A percentile compares a stretch with the other conserved stretches of the same genome.
phyloP scores from a whole-genome alignment of 2,113 vertebrate species.

The Ptychochromis oligacanthus region DNA sequence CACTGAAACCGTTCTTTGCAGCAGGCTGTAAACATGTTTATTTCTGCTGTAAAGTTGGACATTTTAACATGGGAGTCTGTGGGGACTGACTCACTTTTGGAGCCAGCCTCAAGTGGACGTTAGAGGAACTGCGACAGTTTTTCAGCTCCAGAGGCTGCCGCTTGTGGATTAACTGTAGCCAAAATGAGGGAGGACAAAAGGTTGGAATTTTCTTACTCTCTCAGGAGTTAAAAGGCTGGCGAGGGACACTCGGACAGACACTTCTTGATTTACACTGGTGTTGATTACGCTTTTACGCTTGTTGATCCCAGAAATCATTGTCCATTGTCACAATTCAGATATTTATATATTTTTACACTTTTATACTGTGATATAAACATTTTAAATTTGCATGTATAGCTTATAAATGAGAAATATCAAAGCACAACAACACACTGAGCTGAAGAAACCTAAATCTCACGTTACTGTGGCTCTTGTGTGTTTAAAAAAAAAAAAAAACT shows the following conservation, averaged over 20 bases:
- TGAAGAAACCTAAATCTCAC: background rate
- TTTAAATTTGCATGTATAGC: background rate
- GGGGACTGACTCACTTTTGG: background rate
- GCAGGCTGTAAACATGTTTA: too few relatives aligned
- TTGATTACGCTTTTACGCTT: too few relatives aligned
- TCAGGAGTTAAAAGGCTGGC: background rate
- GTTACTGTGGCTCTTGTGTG: background rate
- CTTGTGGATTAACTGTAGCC: background rate
- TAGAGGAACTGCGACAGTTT: too few relatives aligned
- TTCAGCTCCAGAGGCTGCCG: too few relatives aligned
- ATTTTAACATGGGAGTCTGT: too few relatives aligned
- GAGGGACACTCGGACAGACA: too few relatives aligned
- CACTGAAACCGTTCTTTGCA: too few relatives aligned
- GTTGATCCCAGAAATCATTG: background rate
- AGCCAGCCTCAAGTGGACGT: too few relatives aligned
- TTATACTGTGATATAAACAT: fast-evolving
- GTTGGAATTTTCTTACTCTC: background rate
- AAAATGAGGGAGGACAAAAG: background rate
- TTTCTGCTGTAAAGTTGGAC: too few relatives aligned
- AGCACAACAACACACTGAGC: background rate
- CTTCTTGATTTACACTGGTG: too few relatives aligned
- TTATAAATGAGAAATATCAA: background rate
- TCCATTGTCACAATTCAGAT: background rate
- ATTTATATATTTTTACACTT: too few relatives aligned
- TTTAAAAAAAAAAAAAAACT: background rate